phyloP scores from a whole-genome alignment of 2,888 invertebrate species.

The Notodonta dromedarius region DNA sequence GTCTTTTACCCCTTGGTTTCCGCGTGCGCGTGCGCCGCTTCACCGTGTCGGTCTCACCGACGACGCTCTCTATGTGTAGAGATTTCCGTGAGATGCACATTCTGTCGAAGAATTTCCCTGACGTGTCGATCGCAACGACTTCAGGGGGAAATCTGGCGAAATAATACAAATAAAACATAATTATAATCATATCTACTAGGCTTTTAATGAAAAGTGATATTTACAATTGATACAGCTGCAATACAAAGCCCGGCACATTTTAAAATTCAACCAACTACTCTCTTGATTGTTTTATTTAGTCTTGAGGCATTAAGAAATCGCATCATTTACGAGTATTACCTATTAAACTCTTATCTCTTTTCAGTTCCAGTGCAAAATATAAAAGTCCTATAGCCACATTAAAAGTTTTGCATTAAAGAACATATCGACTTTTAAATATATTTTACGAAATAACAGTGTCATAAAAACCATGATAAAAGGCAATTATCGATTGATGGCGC shows the following conservation, averaged over 20 bases:
- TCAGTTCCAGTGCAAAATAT: too few relatives aligned
- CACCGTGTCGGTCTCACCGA: slow-evolving; percentile 85
- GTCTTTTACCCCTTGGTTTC: slow-evolving; percentile 91
- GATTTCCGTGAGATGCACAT: slow-evolving; percentile 95
- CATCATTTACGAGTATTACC: too few relatives aligned
- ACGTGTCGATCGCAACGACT: slow-evolving; percentile 94
- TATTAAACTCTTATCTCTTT: too few relatives aligned
- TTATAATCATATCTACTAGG: background rate
- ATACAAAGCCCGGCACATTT: too few relatives aligned
- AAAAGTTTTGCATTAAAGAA: too few relatives aligned
- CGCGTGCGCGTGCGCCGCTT: slow-evolving; percentile 89
- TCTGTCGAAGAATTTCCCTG: slow-evolving; percentile 94
- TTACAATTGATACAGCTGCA: too few relatives aligned
- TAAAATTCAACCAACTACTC: too few relatives aligned
- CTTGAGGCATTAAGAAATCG: too few relatives aligned
- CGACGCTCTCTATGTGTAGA: slow-evolving; percentile 83
- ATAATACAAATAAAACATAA: slow-evolving; percentile 11
- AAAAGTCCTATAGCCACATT: too few relatives aligned
- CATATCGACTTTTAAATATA: background rate
- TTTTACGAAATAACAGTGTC: background rate
- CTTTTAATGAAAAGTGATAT: background rate
- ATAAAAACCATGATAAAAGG: slow-evolving; percentile 19
- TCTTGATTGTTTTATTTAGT: too few relatives aligned
- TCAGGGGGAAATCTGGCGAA: slow-evolving; percentile 91
- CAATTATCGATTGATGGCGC: slow-evolving; percentile 31